Base-by-base conservation (phyloP, 2,797 vertebrate species). In the Nannoperca australis region DNA sequence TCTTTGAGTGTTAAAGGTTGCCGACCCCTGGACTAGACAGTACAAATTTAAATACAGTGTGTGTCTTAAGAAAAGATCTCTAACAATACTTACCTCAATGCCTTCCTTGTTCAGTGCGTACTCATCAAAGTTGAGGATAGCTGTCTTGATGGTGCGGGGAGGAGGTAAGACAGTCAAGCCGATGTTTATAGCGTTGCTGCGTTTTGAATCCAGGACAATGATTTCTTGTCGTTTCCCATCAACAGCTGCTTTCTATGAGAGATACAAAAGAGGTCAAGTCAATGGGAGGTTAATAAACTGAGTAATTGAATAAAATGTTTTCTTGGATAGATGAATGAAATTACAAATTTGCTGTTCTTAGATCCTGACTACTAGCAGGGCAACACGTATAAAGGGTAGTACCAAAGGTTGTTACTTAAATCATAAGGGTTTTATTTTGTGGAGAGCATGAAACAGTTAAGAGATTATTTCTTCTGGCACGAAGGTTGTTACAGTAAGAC, bases 31-130 rank as follows among this genome's bases (percentile, higher is more conserved):
- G 56, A 71, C 40, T 1, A 54, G 69, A 76, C 51, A 70, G 51
- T 36, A 42, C 42, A 38, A 56, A 54, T 55, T 63, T 42, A 62
- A 34, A 77, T 69, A 72, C 59, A 63, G 18, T 17, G 7, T 64
- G 42, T 38, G 67, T 70, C 40, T 65, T 56, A 44, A 58, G 22
- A 71, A 58, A 81, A 72, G 68, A 73, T 70, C 60, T 73, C 69
- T 55, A 64, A 70, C 85, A 76, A 65, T 38, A 34, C 93, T 96
- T 94, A 99, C 98, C 97, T 99, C 98, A 70, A 99, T 99, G 86
- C 98, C 98, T 94, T 99, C 98, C 88, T 99, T 99, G 95, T 98
- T 99, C 91, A 99, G 95, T 80, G 98, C 98, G 64, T 99, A 99
- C 93, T 99, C 98, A 11, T 99, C 98, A 36, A 99, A 99, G 94